Evolutionary conservation across 2,113 vertebrate species (phyloP), one percentile per base, ranked within the genome.

Genomic region (Mohoua ochrocephala): DNA sequence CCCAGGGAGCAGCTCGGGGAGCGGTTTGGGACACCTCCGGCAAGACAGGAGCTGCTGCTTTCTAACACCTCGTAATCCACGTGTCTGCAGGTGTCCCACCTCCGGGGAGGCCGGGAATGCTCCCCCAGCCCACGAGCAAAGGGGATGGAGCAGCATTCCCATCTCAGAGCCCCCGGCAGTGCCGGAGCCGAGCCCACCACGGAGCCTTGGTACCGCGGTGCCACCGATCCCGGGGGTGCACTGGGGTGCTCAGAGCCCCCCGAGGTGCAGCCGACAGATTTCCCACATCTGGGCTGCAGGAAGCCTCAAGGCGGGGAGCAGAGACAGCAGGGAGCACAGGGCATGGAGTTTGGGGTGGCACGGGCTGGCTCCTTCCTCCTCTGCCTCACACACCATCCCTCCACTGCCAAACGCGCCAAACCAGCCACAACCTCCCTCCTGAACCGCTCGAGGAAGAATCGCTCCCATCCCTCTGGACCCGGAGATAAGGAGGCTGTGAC

Each of bases 11-110:
- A 17, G 33, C 53, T 5, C 1, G 0, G 53, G n/a, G 16, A 60
- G 39, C 2, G 0, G 6, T 3, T 0, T 0, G 17, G 89, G 70
- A 49, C 3, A 17, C 75, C 57, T 5, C 4, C 0, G 10, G 41
- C 44, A 28, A 15, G 22, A 3, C 16, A 17, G 31, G 53, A 84
- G 53, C 74, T 8, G 1, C 85, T 42, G 78, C 68, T 59, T 11
- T 3, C 1, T 0, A 12, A 11, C 54, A 4, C 24, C 21, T 27
- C 13, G 4, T 1, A 3, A 22, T 2, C 22, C 8, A 1, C 4
- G 1, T 5, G 21, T 9, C 37, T 21, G 65, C 59, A 24, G 70
- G 6, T 2, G 53, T 1, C 9, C n/a, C n/a, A 11, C 0, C 63
- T 2, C n/a, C 15, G 35, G 60, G 15, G 50, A 20, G 56, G 31